These are phyloP conservation scores for Trilocha varians DNA, from an alignment of 2,888 invertebrate genomes.

Conservation along the genomic window DNA sequence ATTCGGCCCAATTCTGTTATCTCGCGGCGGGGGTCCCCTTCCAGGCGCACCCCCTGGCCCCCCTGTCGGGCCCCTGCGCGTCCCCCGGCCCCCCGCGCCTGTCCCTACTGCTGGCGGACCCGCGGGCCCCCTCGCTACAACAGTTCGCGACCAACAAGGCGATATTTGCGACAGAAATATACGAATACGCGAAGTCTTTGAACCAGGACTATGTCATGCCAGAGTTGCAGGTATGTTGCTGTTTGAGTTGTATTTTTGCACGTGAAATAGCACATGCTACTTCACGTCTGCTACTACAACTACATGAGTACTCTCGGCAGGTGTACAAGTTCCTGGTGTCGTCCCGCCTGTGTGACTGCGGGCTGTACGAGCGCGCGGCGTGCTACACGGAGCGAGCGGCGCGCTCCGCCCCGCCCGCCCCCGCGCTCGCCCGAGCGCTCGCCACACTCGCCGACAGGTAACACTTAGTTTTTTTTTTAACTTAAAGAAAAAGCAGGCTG, in stretches of 20 bases:
- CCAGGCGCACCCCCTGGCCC: slow-evolving; percentile 52
- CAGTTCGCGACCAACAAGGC: slow-evolving; percentile 86
- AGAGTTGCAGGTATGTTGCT: slow-evolving; percentile 78
- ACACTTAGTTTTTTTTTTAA: no score
- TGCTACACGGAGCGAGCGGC: slow-evolving; percentile 88
- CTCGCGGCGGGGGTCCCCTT: slow-evolving; percentile 84
- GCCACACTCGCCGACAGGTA: slow-evolving; percentile 25
- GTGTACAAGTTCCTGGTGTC: slow-evolving; percentile 90
- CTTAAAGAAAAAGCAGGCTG: no score
- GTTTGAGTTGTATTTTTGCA: background rate
- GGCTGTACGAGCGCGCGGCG: slow-evolving; percentile 84
- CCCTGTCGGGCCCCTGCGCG: slow-evolving; percentile 26
- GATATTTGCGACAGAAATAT: slow-evolving; percentile 95
- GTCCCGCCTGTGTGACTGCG: slow-evolving; percentile 80
- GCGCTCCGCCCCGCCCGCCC: slow-evolving; percentile 76
- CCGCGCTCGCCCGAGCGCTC: slow-evolving; percentile 79
- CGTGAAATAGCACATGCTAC: background rate
- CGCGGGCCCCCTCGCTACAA: slow-evolving; percentile 74
- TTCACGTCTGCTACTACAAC: background rate
- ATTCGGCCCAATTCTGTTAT: slow-evolving; percentile 97
- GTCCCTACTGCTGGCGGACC: slow-evolving; percentile 85
- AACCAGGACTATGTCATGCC: slow-evolving; percentile 81
- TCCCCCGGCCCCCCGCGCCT: slow-evolving; percentile 72
- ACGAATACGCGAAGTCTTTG: slow-evolving; percentile 92
- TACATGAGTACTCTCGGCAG: slow-evolving; percentile 43